Percentiles rank a stretch among this genome's conserved stretches.
Evolutionary conservation across 1,140 invertebrate species (phyloP).

Genomic region (Bombus pascuorum): DNA sequence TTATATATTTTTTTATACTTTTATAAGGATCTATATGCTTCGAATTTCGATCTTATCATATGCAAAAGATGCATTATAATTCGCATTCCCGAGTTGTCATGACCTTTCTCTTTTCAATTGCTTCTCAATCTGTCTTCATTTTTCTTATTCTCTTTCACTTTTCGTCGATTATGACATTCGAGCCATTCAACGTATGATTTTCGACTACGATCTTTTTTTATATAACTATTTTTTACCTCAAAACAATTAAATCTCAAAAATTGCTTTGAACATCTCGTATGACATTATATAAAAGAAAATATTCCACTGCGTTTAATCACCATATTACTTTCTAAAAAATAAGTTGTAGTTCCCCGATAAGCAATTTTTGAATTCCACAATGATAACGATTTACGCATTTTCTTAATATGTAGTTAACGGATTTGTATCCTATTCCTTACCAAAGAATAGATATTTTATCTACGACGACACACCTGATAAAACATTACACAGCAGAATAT

Average conservation of each 20-base stretch:
- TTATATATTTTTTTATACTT: neutral
- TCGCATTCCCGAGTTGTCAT: neutral
- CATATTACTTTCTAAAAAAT: neutral
- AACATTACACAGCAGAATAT: conserved; percentile 47
- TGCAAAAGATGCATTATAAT: neutral
- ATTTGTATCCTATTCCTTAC: conserved; percentile 18
- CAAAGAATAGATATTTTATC: conserved; percentile 32
- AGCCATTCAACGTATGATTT: neutral
- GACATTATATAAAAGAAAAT: neutral
- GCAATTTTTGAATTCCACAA: neutral
- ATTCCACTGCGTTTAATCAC: neutral
- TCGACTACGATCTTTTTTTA: neutral
- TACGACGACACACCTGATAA: conserved; percentile 52
- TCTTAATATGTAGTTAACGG: neutral
- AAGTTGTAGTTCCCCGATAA: neutral
- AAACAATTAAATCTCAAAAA: too few species aligned
- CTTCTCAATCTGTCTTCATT: conserved; percentile 2
- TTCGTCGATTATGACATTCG: neutral
- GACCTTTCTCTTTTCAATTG: conserved; percentile 12
- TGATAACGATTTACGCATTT: neutral
- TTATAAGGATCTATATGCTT: neutral
- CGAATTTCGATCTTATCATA: neutral
- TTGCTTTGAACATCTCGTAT: neutral
- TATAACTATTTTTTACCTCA: neutral
- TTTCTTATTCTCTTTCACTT: conserved; percentile 14